Evolutionary conservation across 2,113 vertebrate genomes (phyloP), one percentile per base, ranked within the genome.

Genomic region (Tapirus terrestris): DNA sequence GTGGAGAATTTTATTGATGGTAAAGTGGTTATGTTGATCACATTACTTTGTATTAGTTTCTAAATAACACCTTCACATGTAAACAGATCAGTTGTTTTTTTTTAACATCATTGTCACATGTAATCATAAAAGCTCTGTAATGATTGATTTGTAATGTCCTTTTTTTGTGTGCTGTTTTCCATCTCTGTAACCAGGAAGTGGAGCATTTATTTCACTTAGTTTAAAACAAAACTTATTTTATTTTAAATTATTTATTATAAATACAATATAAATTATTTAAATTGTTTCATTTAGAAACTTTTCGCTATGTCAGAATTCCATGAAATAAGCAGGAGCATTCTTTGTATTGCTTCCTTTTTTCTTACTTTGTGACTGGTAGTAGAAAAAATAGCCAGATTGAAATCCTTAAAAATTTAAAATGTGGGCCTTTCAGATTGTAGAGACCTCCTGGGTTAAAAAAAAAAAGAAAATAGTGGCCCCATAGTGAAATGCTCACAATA

Each of bases 1-100:
- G 98, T 98, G 95, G 91, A 98, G 96, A 97, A 93, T 98, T 99
- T 98, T 97, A 97, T 96, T 97, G 97, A 84, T 96, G 97, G 67
- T 94, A 73, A 98, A 98, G 96, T 98, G 98, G 95, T 96, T 91
- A 97, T 96, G 98, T 97, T 98, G 96, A 98, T 98, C 91, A 73
- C 23, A 89, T 96, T 97, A 94, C 96, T 98, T 97, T 97, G 79
- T 98, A 96, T 96, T 98, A 91, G 96, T 98, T 98, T 98, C 89
- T 98, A 97, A 98, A 93, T 97, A 94, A 97, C 95, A 98, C 97
- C 95, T 98, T 97, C 95, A 92, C 72, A 36, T 96, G 92, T 90
- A 98, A 97, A 97, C 89, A 51, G 36, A 83, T 75, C 75, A 39
- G 7, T 89, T 94, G 61, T 83, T 51, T 43, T 25, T 21, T 3